These are phyloP conservation scores for Pantherophis vulpinus DNA, from an alignment of 2,797 vertebrate species.

Conservation along the genomic window DNA sequence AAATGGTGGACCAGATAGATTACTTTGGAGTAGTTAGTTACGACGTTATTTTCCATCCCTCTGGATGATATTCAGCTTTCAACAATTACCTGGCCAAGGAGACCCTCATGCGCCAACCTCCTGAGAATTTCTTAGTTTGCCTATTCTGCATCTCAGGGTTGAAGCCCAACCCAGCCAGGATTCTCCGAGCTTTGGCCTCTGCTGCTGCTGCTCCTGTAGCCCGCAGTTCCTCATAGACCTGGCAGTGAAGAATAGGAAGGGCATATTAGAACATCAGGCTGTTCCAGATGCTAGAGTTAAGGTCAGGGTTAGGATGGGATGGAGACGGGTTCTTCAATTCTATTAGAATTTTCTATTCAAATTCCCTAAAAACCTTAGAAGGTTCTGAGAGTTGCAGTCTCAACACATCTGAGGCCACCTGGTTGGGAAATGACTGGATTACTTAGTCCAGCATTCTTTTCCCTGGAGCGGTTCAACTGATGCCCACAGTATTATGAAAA, in stretches of 20 bases:
- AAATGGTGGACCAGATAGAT: neutral
- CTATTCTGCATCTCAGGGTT: constrained; percentile 91
- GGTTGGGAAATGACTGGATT: neutral
- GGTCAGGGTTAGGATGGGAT: too few species aligned
- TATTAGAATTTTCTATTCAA: neutral
- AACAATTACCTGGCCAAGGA: constrained; percentile 83
- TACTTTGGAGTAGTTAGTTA: neutral
- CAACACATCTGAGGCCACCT: neutral
- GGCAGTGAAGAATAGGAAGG: constrained; percentile 19
- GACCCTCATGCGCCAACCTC: constrained; percentile 95
- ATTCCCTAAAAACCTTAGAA: neutral
- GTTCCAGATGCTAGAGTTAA: neutral
- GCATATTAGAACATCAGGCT: neutral
- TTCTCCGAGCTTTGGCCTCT: constrained; percentile 87
- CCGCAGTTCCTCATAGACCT: constrained; percentile 90
- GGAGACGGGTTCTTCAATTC: neutral
- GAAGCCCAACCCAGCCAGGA: constrained; percentile 88
- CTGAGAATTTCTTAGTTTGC: constrained; percentile 89
- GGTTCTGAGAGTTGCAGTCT: neutral
- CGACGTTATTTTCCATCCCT: neutral
- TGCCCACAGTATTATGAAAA: neutral
- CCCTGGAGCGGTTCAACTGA: neutral
- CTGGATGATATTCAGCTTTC: neutral
- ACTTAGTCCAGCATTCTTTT: neutral
- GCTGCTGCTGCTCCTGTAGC: constrained; percentile 85